Conservation (phyloP, 37 sponge, comb jelly and placozoan species). For the Crambe crambe region DNA sequence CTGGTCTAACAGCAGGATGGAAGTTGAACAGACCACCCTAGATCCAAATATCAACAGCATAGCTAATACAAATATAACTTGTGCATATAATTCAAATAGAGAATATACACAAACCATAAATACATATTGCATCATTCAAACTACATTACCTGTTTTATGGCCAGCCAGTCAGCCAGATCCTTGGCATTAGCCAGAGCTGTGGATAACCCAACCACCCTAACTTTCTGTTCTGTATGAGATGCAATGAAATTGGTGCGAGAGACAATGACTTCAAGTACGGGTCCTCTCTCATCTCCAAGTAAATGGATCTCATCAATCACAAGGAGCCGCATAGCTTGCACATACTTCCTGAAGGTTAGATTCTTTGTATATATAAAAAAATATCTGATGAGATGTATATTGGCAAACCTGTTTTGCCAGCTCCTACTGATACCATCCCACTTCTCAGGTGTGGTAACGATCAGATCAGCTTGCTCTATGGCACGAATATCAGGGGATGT, state of each 20-base stretch:
- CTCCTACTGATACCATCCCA: slow-evolving; percentile 98
- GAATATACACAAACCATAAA: neutral
- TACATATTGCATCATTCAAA: neutral
- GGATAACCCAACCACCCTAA: slow-evolving; percentile 92
- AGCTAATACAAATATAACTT: too few relatives aligned
- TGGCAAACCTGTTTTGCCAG: slow-evolving; percentile 91
- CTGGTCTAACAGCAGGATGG: slow-evolving; percentile 97
- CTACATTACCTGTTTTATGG: slow-evolving; percentile 71
- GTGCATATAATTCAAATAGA: too few relatives aligned
- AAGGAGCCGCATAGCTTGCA: slow-evolving; percentile 78
- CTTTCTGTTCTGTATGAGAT: slow-evolving; percentile 88
- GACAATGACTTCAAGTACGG: slow-evolving; percentile 98
- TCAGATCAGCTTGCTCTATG: slow-evolving; percentile 89
- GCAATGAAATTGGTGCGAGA: slow-evolving; percentile 97
- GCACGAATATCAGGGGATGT: slow-evolving; percentile 92
- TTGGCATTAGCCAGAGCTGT: slow-evolving; percentile 98
- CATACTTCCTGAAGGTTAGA: slow-evolving; percentile 50
- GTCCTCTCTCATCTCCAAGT: slow-evolving; percentile 96
- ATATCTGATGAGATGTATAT: neutral
- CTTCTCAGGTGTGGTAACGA: slow-evolving; percentile 99
- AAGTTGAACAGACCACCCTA: slow-evolving; percentile 97
- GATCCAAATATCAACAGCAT: neutral
- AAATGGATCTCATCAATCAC: slow-evolving; percentile 99
- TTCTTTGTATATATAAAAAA: neutral
- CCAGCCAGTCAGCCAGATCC: slow-evolving; percentile 96